These are phyloP conservation scores for Microcebus tavaratra DNA, from an alignment of 2,113 vertebrate species.

Conservation along the genomic window DNA sequence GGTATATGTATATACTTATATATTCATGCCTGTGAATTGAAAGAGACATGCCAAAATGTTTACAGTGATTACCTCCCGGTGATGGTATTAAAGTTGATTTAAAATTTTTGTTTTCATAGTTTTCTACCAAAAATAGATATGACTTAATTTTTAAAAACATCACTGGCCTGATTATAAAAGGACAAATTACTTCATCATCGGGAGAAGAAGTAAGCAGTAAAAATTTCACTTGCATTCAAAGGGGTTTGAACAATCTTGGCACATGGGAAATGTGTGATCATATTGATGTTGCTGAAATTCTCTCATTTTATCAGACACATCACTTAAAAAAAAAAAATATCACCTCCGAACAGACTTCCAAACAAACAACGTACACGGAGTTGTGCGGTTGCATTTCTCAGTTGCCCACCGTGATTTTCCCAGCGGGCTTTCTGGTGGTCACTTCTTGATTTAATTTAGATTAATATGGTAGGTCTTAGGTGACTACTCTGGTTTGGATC, in stretches of 20 bases:
- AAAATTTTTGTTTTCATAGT: background rate
- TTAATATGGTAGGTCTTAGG: conserved; percentile 42
- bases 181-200: background rate
- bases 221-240: background rate
- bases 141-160: background rate
- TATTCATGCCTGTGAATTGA: background rate
- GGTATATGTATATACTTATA: background rate
- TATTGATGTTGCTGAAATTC: background rate
- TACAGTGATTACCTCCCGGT: background rate
- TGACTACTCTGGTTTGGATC: conserved; percentile 68
- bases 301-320: background rate
- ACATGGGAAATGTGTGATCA: background rate
- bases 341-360: background rate
- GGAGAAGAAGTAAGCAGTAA: background rate
- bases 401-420: background rate
- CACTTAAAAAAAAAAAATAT: background rate
- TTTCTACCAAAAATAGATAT: background rate
- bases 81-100: background rate
- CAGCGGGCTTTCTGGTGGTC: background rate
- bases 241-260: background rate
- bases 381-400: background rate
- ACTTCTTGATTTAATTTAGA: conserved; percentile 70
- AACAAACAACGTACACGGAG: background rate
- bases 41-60: conserved; percentile 12
- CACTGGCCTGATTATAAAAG: background rate